Conservation (phyloP, 2,888 invertebrate genomes). For the Campopleginae sp. region DNA sequence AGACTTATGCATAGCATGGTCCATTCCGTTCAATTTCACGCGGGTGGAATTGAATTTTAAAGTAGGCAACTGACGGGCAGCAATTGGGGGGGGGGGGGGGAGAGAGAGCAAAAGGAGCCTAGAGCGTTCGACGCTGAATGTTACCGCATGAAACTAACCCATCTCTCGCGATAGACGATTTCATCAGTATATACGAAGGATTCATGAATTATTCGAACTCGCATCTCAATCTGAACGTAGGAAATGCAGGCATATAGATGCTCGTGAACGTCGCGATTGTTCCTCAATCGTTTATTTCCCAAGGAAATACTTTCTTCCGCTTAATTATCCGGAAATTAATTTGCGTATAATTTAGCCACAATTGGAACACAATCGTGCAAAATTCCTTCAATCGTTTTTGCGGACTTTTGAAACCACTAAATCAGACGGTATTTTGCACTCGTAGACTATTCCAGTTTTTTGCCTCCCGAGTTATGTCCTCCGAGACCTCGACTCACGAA, state of each 20-base stretch:
- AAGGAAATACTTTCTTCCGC: background rate
- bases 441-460: constrained; percentile 23
- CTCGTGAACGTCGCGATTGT: background rate
- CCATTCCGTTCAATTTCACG: constrained; percentile 71
- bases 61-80: constrained; percentile 50
- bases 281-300: background rate
- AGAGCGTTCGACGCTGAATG: constrained; percentile 41
- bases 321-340: background rate
- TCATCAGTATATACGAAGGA: constrained; percentile 44
- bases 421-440: constrained; percentile 37
- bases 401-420: background rate
- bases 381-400: background rate
- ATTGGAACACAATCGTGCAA: background rate
- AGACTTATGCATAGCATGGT: constrained; percentile 53
- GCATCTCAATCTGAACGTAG: constrained; percentile 19
- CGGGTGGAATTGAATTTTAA: constrained; percentile 68
- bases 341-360: constrained; percentile 12
- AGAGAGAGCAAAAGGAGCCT: background rate
- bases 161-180: constrained; percentile 53
- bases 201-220: constrained; percentile 65
- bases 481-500: constrained; percentile 44
- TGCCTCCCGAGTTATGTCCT: constrained; percentile 1
- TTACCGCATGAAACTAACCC: constrained; percentile 15
- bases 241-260: background rate
- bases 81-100: background rate